Evolutionary conservation across 2,888 invertebrate species (phyloP), one percentile per base, ranked within the genome.

Genomic region (Phortica okadai): DNA sequence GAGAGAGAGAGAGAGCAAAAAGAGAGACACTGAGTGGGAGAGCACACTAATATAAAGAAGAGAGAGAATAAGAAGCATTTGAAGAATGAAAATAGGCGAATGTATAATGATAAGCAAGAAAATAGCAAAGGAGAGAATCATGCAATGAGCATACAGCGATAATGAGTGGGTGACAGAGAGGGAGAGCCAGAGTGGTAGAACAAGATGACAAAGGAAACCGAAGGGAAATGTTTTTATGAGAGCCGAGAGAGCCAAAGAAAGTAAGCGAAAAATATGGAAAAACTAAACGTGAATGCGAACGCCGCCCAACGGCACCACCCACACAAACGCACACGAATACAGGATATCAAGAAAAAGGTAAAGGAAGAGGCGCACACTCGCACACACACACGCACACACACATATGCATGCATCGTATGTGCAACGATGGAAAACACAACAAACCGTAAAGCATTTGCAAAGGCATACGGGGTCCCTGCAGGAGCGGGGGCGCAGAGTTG

Each of bases 381-480:
- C 54, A 69, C 73, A 78, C 77, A 58, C 76, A 59, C 76, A 72
- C 79, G 78, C 78, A 76, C 72, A 76, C 64, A 74, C 79, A 80
- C 78, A 75, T 72, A 75, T 42, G 74, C 78, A 74, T 16, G 64
- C 10, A 54, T n/a, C n/a, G n/a, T 58, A 25, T 11, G 11, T 44
- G 16, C 54, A 77, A 41, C 42, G 80, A 66, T 76, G 82, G 82
- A 88, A 87, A 89, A 83, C 90, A 90, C 82, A 90, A 90, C 89
- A 90, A 90, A 90, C 90, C 89, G 88, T 90, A 90, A 90, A 90
- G 84, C 88, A 90, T 89, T 89, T 83, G 82, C 82, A 79, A 69
- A 16, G 41, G 69, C 45, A 16, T 44, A 77, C 78, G 78, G 59
- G 59, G 16, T 21, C 3, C 16, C 5, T 59, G 54, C 25, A 16